Percentiles rank a stretch among this genome's conserved stretches.
These are phyloP conservation scores for Thysanoteuthis rhombus DNA, from an alignment of 2,888 invertebrate genomes.

Conservation along the genomic window DNA sequence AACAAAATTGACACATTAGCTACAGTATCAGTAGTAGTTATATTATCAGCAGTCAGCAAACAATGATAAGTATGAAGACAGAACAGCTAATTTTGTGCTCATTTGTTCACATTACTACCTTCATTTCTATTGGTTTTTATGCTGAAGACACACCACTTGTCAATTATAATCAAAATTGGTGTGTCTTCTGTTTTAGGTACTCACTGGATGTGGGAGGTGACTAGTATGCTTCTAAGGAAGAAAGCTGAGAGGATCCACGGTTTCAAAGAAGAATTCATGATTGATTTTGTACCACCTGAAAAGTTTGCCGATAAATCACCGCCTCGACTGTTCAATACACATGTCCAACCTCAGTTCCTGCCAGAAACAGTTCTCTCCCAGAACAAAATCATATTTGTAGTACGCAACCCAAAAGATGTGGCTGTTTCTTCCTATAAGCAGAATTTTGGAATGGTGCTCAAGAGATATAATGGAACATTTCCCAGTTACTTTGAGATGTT, in stretches of 20 bases:
- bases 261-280: conserved; percentile 16
- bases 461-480: conserved; percentile 13
- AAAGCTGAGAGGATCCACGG: conserved; percentile 22
- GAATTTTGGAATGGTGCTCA: neutral
- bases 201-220: conserved; percentile 32
- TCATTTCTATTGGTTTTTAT: no score
- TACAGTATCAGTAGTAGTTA: no score
- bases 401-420: conserved; percentile 14
- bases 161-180: no score
- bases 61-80: no score
- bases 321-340: conserved; percentile 19
- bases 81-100: no score
- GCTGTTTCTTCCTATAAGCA: conserved; percentile 15
- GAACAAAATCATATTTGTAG: conserved; percentile 19
- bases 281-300: neutral
- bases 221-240: neutral
- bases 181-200: conserved; percentile 1
- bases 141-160: no score
- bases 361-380: neutral
- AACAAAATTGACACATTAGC: no score
- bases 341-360: neutral
- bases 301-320: neutral
- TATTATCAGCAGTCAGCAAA: no score
- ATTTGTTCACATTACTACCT: no score
- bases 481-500: conserved; percentile 21